Evolutionary conservation across 1,140 invertebrate species (phyloP).

Genomic region (Hirudo medicinalis): DNA sequence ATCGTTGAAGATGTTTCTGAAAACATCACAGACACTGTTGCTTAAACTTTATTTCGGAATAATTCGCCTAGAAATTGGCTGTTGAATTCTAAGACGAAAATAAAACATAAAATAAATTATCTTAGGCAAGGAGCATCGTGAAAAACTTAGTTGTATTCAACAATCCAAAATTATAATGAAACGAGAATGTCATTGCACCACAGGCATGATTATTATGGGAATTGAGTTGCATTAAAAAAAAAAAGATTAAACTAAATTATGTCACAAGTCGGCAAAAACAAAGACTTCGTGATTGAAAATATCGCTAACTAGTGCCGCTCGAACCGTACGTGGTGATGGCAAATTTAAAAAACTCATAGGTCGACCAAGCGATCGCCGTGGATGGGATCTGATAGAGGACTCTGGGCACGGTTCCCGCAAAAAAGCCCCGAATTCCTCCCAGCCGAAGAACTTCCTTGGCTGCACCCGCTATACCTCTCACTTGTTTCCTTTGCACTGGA

Average conservation of each 20-base stretch:
- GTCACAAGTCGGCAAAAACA: neutral
- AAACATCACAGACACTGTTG: neutral
- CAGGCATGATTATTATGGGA: neutral
- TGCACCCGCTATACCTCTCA: conserved; percentile 55
- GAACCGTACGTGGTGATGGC: neutral
- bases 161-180: neutral
- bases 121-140: too few species aligned
- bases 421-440: conserved; percentile 37
- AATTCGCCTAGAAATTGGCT: too few species aligned
- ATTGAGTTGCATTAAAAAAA: neutral
- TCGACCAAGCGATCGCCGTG: conserved; percentile 96
- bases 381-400: conserved; percentile 92
- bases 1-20: neutral
- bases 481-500: conserved; percentile 14
- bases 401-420: conserved; percentile 67
- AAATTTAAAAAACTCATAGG: conserved; percentile 64
- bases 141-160: too few species aligned
- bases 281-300: neutral
- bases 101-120: neutral
- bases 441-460: conserved; percentile 53
- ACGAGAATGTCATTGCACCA: neutral
- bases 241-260: neutral
- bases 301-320: neutral
- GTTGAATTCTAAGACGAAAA: neutral
- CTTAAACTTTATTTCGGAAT: neutral